Evolutionary conservation across 2,888 invertebrate genomes (phyloP).

Genomic region (Callyntrura sp.): DNA sequence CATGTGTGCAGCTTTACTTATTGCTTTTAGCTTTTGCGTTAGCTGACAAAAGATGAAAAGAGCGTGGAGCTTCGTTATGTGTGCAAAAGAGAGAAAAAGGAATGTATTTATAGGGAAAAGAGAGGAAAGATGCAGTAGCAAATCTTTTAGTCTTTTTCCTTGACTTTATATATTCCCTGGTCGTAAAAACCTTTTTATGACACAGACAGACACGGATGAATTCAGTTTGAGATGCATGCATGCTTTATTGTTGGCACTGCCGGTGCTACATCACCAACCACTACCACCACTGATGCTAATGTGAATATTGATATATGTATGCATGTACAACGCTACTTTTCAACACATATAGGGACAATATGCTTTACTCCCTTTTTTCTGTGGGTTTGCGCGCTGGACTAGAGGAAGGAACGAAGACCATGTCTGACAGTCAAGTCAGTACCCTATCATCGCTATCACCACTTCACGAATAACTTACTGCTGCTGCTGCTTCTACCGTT

Average conservation of each 20-base stretch:
- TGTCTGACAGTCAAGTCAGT: not conserved
- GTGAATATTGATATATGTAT: too few species aligned
- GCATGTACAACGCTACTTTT: not conserved
- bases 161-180: conserved; percentile 69
- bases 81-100: conserved; percentile 12
- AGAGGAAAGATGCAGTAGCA: conserved; percentile 56
- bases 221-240: conserved; percentile 58
- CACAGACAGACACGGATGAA: conserved; percentile 64
- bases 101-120: not conserved
- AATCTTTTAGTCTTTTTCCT: conserved; percentile 67
- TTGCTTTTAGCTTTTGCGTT: conserved; percentile 34
- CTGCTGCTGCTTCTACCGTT: not conserved
- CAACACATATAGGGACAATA: not conserved
- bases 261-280: not conserved
- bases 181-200: conserved; percentile 72
- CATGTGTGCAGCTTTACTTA: conserved; percentile 32
- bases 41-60: conserved; percentile 64
- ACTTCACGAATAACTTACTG: conserved; percentile 10
- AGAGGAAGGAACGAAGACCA: not conserved
- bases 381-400: conserved; percentile 4
- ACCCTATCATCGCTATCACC: conserved; percentile 1
- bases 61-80: conserved; percentile 28
- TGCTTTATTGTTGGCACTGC: conserved; percentile 25
- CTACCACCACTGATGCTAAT: too few species aligned
- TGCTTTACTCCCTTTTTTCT: not conserved